Conservation (phyloP, 2,113 vertebrate genomes). For the Salvelinus namaycush region DNA sequence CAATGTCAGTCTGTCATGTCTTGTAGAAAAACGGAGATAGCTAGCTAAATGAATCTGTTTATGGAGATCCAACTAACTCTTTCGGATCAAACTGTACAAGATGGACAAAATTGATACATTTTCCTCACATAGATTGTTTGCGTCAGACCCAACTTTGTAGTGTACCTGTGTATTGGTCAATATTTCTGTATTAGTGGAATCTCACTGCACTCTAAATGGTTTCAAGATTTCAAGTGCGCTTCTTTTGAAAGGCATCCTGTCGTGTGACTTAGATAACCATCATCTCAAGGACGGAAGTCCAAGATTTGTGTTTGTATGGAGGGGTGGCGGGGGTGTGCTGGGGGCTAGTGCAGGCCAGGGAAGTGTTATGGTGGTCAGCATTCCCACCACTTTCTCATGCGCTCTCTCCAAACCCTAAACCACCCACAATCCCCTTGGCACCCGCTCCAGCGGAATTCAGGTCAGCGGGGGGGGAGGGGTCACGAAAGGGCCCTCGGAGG, state of each 20-base stretch:
- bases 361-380: constrained; percentile 18
- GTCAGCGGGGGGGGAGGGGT: constrained; percentile 61
- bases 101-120: not conserved
- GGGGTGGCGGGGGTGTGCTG: not conserved
- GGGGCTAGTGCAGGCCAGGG: not conserved
- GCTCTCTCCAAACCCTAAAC: constrained; percentile 33
- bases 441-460: constrained; percentile 62
- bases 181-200: not conserved
- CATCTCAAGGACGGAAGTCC: not conserved
- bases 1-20: no score
- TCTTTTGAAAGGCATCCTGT: not conserved
- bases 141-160: not conserved
- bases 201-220: not conserved
- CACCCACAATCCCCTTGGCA: constrained; percentile 60
- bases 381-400: constrained; percentile 25
- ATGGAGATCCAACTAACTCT: no score
- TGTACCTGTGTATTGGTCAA: not conserved
- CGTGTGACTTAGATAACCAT: no score
- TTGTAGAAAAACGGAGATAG: no score
- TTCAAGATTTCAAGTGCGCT: not conserved
- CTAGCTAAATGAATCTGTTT: no score
- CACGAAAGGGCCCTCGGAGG: constrained; percentile 49
- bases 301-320: not conserved
- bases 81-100: no score
- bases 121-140: not conserved